Conservation (phyloP, 1,140 invertebrate species). For the Cotesia typhae region DNA sequence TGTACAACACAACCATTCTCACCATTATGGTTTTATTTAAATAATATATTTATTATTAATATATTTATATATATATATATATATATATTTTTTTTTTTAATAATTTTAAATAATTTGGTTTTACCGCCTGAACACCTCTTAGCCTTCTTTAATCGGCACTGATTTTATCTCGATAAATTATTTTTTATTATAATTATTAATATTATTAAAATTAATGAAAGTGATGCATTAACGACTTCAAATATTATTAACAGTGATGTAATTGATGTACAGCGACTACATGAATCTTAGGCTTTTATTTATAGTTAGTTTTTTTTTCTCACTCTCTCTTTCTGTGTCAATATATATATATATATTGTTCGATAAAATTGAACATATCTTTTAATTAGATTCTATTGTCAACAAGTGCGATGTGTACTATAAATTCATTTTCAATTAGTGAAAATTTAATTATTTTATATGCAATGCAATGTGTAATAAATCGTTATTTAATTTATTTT, state of each 20-base stretch:
- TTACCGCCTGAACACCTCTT: conserved; percentile 4
- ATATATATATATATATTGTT: conserved; percentile 1
- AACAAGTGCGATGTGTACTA: conserved; percentile 51
- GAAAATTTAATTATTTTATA: conserved; percentile 30
- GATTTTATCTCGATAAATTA: background rate
- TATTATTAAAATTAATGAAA: conserved; percentile 9
- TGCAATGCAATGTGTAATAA: conserved; percentile 10
- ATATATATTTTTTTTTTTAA: conserved; percentile 4
- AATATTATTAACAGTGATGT: conserved; percentile 18
- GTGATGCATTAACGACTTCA: conserved; percentile 8
- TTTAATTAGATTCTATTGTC: conserved; percentile 54
- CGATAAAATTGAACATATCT: conserved; percentile 12
- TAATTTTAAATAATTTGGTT: conserved; percentile 16
- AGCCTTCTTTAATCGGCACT: background rate
- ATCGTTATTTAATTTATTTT: background rate
- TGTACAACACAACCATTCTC: conserved; percentile 46
- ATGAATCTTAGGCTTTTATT: conserved; percentile 17
- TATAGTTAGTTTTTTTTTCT: conserved; percentile 2
- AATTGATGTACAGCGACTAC: conserved; percentile 14
- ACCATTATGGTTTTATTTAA: conserved; percentile 28
- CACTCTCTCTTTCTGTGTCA: background rate
- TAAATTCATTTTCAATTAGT: conserved; percentile 44
- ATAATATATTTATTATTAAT: conserved; percentile 13
- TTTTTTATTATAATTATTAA: conserved; percentile 1
- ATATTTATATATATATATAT: conserved; percentile 7